phyloP scores from a whole-genome alignment of 2,797 vertebrate species.

The Cirrhinus mrigala region DNA sequence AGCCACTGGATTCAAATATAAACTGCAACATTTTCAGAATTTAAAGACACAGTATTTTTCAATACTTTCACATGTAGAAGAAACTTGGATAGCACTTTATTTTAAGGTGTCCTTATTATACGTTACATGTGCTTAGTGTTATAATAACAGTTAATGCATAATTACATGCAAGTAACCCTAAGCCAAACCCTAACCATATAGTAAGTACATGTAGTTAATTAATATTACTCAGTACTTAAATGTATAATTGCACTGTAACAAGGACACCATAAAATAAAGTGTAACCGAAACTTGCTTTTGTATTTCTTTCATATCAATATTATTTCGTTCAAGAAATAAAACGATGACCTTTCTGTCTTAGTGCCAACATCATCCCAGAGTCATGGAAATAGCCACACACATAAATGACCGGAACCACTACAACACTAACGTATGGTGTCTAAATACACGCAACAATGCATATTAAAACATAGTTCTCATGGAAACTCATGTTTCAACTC shows the following conservation, averaged over 20 bases:
- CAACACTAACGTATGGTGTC: conserved; percentile 3
- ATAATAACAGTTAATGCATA: too few relatives aligned
- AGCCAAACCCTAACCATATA: too few relatives aligned
- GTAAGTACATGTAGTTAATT: too few relatives aligned
- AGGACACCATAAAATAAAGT: too few relatives aligned
- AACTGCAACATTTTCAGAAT: not conserved
- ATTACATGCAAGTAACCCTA: too few relatives aligned
- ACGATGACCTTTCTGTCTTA: not conserved
- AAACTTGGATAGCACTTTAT: not conserved
- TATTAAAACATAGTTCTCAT: conserved; percentile 27
- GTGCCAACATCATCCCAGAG: not conserved
- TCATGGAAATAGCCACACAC: conserved; percentile 14
- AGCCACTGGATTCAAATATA: not conserved
- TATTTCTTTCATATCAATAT: not conserved
- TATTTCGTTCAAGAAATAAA: not conserved
- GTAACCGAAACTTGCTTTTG: too few relatives aligned
- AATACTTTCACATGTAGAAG: not conserved
- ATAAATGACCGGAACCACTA: conserved; percentile 25
- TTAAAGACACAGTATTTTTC: not conserved
- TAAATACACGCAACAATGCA: conserved; percentile 25
- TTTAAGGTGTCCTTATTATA: too few relatives aligned
- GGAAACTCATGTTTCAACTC: conserved; percentile 45
- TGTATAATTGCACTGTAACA: too few relatives aligned
- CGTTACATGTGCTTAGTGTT: too few relatives aligned
- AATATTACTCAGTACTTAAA: too few relatives aligned